Conservation (phyloP, 2,113 vertebrate species). For the Ptychochromis oligacanthus region DNA sequence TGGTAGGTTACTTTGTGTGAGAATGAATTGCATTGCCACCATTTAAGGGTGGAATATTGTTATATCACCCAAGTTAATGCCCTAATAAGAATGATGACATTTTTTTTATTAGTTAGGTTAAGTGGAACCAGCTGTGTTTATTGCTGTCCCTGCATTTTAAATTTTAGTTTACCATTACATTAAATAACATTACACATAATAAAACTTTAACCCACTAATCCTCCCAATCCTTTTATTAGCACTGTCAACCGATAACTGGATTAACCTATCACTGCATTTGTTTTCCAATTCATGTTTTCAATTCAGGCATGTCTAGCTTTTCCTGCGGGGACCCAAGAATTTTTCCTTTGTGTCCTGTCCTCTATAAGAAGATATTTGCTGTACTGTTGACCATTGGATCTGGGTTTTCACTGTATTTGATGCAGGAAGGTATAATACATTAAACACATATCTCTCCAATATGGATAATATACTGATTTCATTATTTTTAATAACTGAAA, state of each 20-base stretch:
- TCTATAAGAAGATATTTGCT: neutral
- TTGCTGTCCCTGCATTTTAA: neutral
- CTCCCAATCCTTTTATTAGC: neutral
- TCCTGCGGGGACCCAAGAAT: too few relatives aligned
- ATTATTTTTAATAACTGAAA: neutral
- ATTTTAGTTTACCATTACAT: neutral
- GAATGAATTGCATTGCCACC: neutral
- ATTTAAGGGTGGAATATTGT: neutral
- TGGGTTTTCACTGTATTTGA: neutral
- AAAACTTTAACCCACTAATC: neutral
- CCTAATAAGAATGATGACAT: neutral
- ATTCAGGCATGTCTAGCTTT: neutral
- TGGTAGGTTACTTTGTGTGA: neutral
- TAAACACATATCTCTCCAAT: neutral
- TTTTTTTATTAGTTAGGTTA: neutral
- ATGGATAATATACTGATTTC: neutral
- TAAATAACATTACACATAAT: neutral
- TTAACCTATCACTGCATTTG: neutral
- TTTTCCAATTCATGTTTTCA: rapidly evolving
- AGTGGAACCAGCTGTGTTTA: neutral
- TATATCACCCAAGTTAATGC: neutral
- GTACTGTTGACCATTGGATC: neutral
- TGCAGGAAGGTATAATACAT: neutral
- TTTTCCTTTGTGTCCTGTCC: too few relatives aligned
- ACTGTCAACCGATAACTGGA: neutral